Evolutionary conservation across 2,888 invertebrate species (phyloP).

Genomic region (Drosophila mulleri): DNA sequence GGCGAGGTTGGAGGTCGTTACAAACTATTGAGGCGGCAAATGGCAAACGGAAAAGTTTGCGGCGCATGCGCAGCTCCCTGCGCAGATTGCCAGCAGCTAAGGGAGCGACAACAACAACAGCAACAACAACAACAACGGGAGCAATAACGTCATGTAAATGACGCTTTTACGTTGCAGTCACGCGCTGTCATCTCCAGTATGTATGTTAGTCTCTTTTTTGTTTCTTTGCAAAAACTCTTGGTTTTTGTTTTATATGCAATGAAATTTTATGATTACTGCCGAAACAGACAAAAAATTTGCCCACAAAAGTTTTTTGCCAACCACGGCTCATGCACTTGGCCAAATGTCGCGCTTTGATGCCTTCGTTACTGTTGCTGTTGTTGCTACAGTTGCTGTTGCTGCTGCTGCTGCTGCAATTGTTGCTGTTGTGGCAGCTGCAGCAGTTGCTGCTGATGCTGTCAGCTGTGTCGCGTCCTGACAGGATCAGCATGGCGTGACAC

Average conservation of each 20-base stretch:
- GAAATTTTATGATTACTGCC: constrained; percentile 77
- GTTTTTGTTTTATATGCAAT: constrained; percentile 75
- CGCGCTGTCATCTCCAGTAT: constrained; percentile 38
- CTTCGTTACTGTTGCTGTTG: constrained; percentile 48
- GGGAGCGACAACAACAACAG: constrained; percentile 30
- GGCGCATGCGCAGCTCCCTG: constrained; percentile 65
- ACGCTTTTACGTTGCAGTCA: constrained; percentile 79
- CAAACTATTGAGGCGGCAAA: constrained; percentile 76
- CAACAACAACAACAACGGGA: constrained; percentile 26
- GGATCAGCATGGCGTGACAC: constrained; percentile 35
- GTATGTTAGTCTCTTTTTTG: not conserved
- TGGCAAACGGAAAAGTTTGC: constrained; percentile 78
- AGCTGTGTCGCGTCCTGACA: constrained; percentile 19
- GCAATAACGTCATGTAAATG: constrained; percentile 68
- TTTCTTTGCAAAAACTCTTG: constrained; percentile 7
- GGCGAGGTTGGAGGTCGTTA: constrained; percentile 39
- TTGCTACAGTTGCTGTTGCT: constrained; percentile 1
- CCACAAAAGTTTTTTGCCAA: constrained; percentile 44
- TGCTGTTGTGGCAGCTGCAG: constrained; percentile 14
- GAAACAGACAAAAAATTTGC: constrained; percentile 43
- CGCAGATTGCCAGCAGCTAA: constrained; percentile 34
- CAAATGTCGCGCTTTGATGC: constrained; percentile 74
- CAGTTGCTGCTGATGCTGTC: constrained; percentile 16
- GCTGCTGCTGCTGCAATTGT: constrained; percentile 20
- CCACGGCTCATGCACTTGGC: constrained; percentile 38